Evolutionary conservation across 2,113 vertebrate species (phyloP), one percentile per base, ranked within the genome.

Genomic region (Cairina moschata): DNA sequence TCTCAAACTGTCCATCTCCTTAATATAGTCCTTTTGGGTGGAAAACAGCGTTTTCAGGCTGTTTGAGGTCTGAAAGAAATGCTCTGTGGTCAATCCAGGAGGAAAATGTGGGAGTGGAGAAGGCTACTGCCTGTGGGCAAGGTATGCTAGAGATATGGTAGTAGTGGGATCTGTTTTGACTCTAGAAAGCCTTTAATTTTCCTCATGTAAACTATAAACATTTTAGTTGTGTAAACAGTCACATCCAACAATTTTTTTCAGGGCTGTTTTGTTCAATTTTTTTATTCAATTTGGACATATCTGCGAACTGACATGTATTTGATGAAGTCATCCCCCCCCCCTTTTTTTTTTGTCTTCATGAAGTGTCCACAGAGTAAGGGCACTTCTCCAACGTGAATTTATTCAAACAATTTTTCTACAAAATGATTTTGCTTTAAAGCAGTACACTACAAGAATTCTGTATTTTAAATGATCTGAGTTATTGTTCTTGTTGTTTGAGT

Each of bases 1-100:
- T 88, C 67, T 76, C 79, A 88, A 93, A 96, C 89, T 96, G 69
- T 74, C 85, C 94, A 86, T 96, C 95, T 96, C 89, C 87, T 91
- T 96, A 93, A 91, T 95, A 88, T 86, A 75, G 73, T 67, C 69
- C 40, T 96, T 83, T 82, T 82, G 72, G 55, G 72, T 79, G 26
- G 79, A 90, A 95, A 94, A 46, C 22, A 18, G 65, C 3, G 0
- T 91, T 88, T 79, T 95, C 79, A 44, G 68, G 42, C 91, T 71
- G 48, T 63, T 90, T 91, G n/a, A 58, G 74, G 81, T 54, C 76
- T 90, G 17, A 34, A 5, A 63, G 76, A 89, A 56, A 60, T 91
- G 48, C 75, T 88, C 59, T 68, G 79, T 63, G 55, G 85, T 84
- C 79, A 80, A 18, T 31, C 77, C 79, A 92, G 55, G 36, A 93